Evolutionary conservation across 2,113 vertebrate genomes (phyloP), one percentile per base, ranked within the genome.

Genomic region (Butorides virescens): DNA sequence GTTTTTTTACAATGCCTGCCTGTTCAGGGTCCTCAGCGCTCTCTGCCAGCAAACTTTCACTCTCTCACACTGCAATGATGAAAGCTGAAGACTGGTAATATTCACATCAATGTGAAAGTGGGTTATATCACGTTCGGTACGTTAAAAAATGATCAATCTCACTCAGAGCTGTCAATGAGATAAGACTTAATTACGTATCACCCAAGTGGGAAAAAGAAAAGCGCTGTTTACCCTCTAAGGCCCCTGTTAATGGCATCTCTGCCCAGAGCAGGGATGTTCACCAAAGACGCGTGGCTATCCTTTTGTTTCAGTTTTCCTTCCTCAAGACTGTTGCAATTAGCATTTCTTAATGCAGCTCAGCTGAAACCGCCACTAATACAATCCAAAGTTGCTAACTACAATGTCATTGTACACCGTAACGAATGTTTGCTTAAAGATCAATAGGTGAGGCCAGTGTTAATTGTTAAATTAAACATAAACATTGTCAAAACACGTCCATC

Each of bases 401-500:
- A 97, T 96, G 88, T 93, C 92, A 93, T 93, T 79, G 22, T 55
- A 46, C 75, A 50, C 59, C 68, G 5, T 86, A 89, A 93, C 72
- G 15, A 93, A 63, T 95, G 78, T 93, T 98, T 95, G 89, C 90
- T 32, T 68, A 95, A 80, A 95, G 95, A 97, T 97, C 92, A 97
- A 95, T 97, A 97, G 92, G 95, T 81, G 89, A 95, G 76, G 50
- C 85, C 85, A 22, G 80, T 96, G 94, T 96, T 80, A 97, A 96
- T 95, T 95, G 90, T 72, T 92, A 96, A 90, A 96, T 93, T 94
- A 96, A 96, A 95, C 89, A 91, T 81, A 92, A 97, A 93, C 79
- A 92, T 94, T 96, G 76, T 80, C 93, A 95, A 97, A 91, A 96
- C 92, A 91, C 74, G 75, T 86, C 93, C 76, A 67, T 96, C 58